Percentiles rank a stretch among this genome's conserved stretches.
These are phyloP conservation scores for Phoebastria nigripes DNA, from an alignment of 2,797 vertebrate genomes.

Conservation along the genomic window DNA sequence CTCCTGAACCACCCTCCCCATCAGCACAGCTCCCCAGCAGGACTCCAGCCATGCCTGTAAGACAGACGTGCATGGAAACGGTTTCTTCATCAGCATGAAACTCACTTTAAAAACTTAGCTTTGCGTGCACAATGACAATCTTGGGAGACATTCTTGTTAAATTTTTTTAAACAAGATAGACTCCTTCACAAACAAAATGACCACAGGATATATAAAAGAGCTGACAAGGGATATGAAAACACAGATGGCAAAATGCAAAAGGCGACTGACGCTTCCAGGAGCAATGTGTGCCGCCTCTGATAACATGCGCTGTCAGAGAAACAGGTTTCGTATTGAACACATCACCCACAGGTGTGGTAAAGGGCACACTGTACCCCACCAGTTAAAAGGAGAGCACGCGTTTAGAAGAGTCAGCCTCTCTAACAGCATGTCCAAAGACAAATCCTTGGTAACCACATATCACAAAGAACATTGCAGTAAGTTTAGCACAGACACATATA, in stretches of 20 bases:
- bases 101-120: not conserved
- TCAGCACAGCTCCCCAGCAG: not conserved
- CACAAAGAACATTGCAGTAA: not conserved
- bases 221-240: not conserved
- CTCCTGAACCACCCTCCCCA: not conserved
- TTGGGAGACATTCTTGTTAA: not conserved
- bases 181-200: not conserved
- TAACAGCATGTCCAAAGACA: not conserved
- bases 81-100: not conserved
- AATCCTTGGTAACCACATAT: not conserved
- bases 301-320: not conserved
- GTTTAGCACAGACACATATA: not conserved
- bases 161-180: not conserved
- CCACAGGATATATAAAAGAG: not conserved
- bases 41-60: not conserved
- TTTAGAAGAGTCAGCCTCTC: not conserved
- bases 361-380: not conserved
- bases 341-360: not conserved
- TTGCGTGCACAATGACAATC: not conserved
- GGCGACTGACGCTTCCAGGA: not conserved
- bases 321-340: not conserved
- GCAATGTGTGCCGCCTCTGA: too few relatives aligned
- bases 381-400: rapidly evolving
- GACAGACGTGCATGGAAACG: rapidly evolving
- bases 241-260: not conserved